Percentiles rank a stretch among this genome's conserved stretches.
These are phyloP conservation scores for Pristionchus mayeri DNA, from an alignment of 2,888 invertebrate genomes.

Conservation along the genomic window DNA sequence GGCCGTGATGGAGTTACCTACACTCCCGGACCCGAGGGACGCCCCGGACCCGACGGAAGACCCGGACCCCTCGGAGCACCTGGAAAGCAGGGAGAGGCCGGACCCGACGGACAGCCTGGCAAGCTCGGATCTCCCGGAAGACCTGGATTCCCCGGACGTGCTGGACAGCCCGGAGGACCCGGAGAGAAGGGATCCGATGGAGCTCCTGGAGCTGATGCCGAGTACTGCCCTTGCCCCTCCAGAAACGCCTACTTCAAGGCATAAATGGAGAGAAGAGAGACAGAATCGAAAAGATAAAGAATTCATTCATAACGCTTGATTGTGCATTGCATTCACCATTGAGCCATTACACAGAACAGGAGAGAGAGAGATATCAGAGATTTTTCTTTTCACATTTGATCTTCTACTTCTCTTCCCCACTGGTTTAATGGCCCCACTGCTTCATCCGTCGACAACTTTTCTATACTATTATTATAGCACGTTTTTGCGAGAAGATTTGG, in stretches of 20 bases:
- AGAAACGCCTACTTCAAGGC: slow-evolving; percentile 45
- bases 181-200: slow-evolving; percentile 59
- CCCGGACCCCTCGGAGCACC: slow-evolving; percentile 48
- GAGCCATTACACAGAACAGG: too few relatives aligned
- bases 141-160: slow-evolving; percentile 56
- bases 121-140: slow-evolving; percentile 54
- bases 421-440: too few relatives aligned
- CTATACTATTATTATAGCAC: too few relatives aligned
- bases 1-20: slow-evolving; percentile 59
- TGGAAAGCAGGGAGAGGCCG: slow-evolving; percentile 48
- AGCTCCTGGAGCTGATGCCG: slow-evolving; percentile 60
- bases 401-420: too few relatives aligned
- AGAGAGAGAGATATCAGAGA: too few relatives aligned
- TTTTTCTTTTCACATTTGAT: too few relatives aligned
- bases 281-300: not conserved
- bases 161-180: slow-evolving; percentile 44
- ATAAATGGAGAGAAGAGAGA: not conserved
- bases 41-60: slow-evolving; percentile 46
- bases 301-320: not conserved
- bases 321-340: too few relatives aligned
- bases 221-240: slow-evolving; percentile 61
- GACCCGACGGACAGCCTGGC: slow-evolving; percentile 63
- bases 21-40: slow-evolving; percentile 40
- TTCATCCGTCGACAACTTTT: too few relatives aligned
- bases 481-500: too few relatives aligned